phyloP scores from a whole-genome alignment of 2,888 invertebrate species.

The Nymphalis c-album region DNA sequence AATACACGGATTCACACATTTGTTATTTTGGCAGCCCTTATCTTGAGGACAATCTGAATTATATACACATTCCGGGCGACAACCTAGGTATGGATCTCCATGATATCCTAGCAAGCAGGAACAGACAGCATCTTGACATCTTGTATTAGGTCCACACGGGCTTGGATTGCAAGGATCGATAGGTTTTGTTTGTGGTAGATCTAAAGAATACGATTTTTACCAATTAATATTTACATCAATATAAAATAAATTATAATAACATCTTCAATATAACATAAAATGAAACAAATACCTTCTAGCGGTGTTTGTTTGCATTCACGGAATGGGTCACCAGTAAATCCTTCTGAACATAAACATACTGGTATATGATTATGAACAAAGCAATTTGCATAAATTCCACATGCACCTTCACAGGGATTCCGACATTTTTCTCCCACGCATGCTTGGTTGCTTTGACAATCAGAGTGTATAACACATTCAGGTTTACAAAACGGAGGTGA shows the following conservation, averaged over 20 bases:
- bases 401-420: slow-evolving; percentile 86
- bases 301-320: slow-evolving; percentile 82
- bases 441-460: slow-evolving; percentile 84
- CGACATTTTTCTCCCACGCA: slow-evolving; percentile 86
- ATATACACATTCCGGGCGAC: slow-evolving; percentile 86
- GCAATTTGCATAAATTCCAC: slow-evolving; percentile 85
- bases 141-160: slow-evolving; percentile 84
- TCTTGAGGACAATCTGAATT: slow-evolving; percentile 84
- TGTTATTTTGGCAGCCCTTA: slow-evolving; percentile 84
- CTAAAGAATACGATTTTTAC: slow-evolving; percentile 43
- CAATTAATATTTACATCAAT: too few relatives aligned
- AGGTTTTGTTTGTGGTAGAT: slow-evolving; percentile 43
- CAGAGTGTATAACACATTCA: slow-evolving; percentile 84
- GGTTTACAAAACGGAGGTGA: slow-evolving; percentile 84
- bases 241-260: neutral
- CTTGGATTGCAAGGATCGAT: slow-evolving; percentile 82
- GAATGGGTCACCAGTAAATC: slow-evolving; percentile 87
- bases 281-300: slow-evolving; percentile 62
- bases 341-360: slow-evolving; percentile 85
- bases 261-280: neutral
- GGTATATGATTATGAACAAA: slow-evolving; percentile 86
- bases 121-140: slow-evolving; percentile 81
- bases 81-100: slow-evolving; percentile 85
- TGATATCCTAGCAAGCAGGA: slow-evolving; percentile 83
- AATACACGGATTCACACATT: slow-evolving; percentile 87